phyloP scores from a whole-genome alignment of 1,140 invertebrate species.

The Marisa cornuarietis region DNA sequence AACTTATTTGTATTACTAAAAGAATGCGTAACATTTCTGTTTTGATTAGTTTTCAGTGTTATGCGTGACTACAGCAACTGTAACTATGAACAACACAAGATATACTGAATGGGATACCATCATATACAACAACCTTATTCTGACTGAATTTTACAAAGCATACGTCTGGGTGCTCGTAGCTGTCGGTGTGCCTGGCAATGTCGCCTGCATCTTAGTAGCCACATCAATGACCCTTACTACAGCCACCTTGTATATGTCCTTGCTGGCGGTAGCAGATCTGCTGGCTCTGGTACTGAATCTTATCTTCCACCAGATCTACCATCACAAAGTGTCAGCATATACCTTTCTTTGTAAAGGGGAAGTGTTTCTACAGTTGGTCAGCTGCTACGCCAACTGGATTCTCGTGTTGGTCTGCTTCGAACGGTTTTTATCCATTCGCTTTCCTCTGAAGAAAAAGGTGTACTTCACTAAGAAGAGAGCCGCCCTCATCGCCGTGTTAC shows the following conservation, averaged over 20 bases:
- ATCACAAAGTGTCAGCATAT: neutral
- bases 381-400: slow-evolving; percentile 46
- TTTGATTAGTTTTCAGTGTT: no score
- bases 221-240: slow-evolving; percentile 43
- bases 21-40: no score
- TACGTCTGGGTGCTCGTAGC: slow-evolving; percentile 47
- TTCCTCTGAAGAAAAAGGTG: slow-evolving; percentile 42
- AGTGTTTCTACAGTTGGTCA: slow-evolving; percentile 1
- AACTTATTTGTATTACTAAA: no score
- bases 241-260: slow-evolving; percentile 46
- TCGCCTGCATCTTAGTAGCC: slow-evolving; percentile 41
- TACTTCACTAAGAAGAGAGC: slow-evolving; percentile 38
- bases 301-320: slow-evolving; percentile 36
- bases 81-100: no score
- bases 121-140: no score
- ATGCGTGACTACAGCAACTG: no score
- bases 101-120: no score
- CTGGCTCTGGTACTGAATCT: slow-evolving; percentile 42
- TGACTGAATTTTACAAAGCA: slow-evolving; percentile 25
- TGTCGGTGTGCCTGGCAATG: slow-evolving; percentile 47
- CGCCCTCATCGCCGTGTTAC: slow-evolving; percentile 16
- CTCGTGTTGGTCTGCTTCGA: slow-evolving; percentile 49
- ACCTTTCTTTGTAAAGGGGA: neutral
- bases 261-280: slow-evolving; percentile 42
- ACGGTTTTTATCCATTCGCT: slow-evolving; percentile 48